A percentile compares a stretch with the other conserved stretches of the same genome.
Conservation (phyloP, 2,113 vertebrate species). For the Macrotus californicus region DNA sequence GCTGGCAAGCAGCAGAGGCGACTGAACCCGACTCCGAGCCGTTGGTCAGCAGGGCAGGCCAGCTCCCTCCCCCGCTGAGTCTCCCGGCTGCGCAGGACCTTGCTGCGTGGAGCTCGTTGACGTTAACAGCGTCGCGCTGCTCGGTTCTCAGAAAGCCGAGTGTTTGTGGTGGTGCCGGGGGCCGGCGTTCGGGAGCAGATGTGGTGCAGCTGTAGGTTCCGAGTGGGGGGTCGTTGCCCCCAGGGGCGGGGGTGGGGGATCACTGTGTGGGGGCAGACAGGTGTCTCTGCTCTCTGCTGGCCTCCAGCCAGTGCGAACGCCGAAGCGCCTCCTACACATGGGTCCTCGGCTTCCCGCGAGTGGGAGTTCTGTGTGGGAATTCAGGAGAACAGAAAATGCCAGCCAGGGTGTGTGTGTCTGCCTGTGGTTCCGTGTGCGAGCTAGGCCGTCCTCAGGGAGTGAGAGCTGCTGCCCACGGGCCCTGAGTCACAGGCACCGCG, state of each 20-base stretch:
- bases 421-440: constrained; percentile 50
- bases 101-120: constrained; percentile 1
- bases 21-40: constrained; percentile 56
- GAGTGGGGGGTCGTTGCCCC: background rate
- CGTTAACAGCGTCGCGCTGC: background rate
- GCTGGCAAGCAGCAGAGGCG: constrained; percentile 63
- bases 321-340: constrained; percentile 37
- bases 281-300: background rate
- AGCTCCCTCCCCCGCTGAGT: background rate
- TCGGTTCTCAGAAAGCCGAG: constrained; percentile 13
- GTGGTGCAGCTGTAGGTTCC: background rate
- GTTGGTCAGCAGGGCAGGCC: constrained; percentile 17
- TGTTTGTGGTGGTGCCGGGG: background rate
- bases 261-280: background rate
- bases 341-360: constrained; percentile 42
- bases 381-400: constrained; percentile 54
- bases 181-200: background rate
- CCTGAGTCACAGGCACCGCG: background rate
- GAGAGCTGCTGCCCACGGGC: constrained; percentile 39
- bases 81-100: constrained; percentile 43
- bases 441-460: constrained; percentile 24
- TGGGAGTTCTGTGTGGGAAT: constrained; percentile 66
- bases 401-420: constrained; percentile 26
- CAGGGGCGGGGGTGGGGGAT: background rate
- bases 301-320: constrained; percentile 19